Percentiles rank a stretch among this genome's conserved stretches.
These are phyloP conservation scores for Pachycephala philippinensis DNA, from an alignment of 2,113 vertebrate species.

Conservation along the genomic window DNA sequence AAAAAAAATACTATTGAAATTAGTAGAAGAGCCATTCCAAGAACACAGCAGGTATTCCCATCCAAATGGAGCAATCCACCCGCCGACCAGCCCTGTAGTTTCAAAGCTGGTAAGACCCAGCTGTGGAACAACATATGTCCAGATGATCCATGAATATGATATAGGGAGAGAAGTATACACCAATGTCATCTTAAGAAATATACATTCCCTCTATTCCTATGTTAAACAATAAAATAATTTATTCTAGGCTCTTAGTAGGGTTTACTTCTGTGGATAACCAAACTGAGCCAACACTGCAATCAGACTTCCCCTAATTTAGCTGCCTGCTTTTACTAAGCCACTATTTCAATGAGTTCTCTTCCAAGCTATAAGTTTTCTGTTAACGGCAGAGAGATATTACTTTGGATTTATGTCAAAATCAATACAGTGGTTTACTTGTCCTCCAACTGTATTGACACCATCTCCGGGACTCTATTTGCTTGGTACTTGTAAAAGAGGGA, in stretches of 20 bases:
- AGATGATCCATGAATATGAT: neutral
- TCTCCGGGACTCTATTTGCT: conserved; percentile 46
- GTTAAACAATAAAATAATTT: neutral
- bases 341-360: conserved; percentile 2
- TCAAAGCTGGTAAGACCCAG: neutral
- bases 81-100: neutral
- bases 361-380: conserved; percentile 16
- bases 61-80: neutral
- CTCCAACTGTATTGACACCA: conserved; percentile 28
- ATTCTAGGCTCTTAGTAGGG: neutral
- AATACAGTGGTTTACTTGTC: conserved; percentile 64
- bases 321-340: conserved; percentile 1
- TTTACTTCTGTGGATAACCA: neutral
- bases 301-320: neutral
- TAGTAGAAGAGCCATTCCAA: neutral
- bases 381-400: conserved; percentile 30
- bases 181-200: neutral
- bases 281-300: neutral
- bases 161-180: neutral
- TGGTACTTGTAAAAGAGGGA: conserved; percentile 21
- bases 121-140: neutral
- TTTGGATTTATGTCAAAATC: conserved; percentile 62
- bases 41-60: neutral
- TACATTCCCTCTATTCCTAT: neutral
- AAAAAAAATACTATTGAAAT: neutral